Evolutionary conservation across 2,888 invertebrate genomes (phyloP).

Genomic region (Lamellibrachia satsuma): DNA sequence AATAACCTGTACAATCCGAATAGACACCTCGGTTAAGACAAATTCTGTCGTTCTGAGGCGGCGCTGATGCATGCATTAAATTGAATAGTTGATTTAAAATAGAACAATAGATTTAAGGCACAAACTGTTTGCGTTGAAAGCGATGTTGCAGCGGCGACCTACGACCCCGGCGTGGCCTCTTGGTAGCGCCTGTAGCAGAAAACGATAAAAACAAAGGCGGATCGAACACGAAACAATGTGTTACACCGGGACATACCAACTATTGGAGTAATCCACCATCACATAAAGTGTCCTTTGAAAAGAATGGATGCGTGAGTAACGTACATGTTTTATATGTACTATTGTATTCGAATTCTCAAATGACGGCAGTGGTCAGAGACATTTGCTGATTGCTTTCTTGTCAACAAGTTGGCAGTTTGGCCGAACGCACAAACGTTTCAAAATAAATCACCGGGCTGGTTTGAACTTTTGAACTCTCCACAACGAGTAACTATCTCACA

Average conservation of each 20-base stretch:
- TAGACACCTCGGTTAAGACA: too few species aligned
- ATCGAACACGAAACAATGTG: neutral
- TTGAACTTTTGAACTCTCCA: neutral
- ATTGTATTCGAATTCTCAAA: neutral
- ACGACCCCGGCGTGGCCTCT: neutral
- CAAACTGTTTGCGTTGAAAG: neutral
- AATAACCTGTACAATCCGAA: too few species aligned
- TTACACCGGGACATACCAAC: neutral
- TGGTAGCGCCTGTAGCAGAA: conserved; percentile 17
- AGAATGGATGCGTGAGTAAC: neutral
- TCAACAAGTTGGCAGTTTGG: neutral
- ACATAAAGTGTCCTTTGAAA: neutral
- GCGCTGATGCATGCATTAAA: neutral
- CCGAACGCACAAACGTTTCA: neutral
- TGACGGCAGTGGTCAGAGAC: neutral
- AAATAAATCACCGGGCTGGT: neutral
- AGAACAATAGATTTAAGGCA: neutral
- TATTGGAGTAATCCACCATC: neutral
- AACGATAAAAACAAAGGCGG: neutral
- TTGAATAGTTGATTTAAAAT: neutral
- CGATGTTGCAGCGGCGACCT: neutral
- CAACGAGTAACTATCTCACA: too few species aligned
- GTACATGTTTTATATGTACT: neutral
- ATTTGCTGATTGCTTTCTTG: neutral
- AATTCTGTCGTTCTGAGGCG: neutral